Conservation (phyloP, 2,113 vertebrate genomes). For the Brachypodius melanocephalos region DNA sequence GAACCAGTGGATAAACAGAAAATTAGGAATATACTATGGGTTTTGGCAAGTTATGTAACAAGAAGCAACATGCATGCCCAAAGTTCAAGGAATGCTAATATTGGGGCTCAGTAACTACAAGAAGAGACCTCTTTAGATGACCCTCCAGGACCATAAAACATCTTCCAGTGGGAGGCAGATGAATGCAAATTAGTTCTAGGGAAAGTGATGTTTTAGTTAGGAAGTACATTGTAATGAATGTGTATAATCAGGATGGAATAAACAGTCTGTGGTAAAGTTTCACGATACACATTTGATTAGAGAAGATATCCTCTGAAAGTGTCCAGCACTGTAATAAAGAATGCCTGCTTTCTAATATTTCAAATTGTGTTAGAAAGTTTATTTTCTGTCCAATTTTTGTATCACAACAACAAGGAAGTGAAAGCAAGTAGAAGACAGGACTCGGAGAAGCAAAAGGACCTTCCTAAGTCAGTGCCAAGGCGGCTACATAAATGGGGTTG, state of each 20-base stretch:
- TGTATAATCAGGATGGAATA: background rate
- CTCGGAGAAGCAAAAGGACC: background rate
- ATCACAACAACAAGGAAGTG: background rate
- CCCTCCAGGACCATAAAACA: background rate
- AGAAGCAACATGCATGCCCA: background rate
- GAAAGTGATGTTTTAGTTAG: background rate
- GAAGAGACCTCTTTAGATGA: background rate
- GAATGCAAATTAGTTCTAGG: background rate
- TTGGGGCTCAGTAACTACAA: background rate
- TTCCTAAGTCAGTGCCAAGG: background rate
- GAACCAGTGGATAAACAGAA: background rate
- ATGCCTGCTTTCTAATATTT: background rate
- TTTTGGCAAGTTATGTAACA: background rate
- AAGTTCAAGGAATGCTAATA: background rate
- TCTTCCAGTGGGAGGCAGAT: background rate
- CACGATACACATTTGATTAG: background rate
- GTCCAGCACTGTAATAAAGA: background rate
- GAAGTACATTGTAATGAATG: background rate
- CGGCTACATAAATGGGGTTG: background rate
- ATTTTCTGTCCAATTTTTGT: background rate
- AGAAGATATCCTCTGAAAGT: background rate
- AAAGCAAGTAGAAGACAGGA: background rate
- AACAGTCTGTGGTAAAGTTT: background rate
- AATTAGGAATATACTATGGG: background rate
- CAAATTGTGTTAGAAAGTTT: background rate